Base-by-base conservation (phyloP, 2,113 vertebrate genomes). In the human (Homo sapiens) region DNA sequence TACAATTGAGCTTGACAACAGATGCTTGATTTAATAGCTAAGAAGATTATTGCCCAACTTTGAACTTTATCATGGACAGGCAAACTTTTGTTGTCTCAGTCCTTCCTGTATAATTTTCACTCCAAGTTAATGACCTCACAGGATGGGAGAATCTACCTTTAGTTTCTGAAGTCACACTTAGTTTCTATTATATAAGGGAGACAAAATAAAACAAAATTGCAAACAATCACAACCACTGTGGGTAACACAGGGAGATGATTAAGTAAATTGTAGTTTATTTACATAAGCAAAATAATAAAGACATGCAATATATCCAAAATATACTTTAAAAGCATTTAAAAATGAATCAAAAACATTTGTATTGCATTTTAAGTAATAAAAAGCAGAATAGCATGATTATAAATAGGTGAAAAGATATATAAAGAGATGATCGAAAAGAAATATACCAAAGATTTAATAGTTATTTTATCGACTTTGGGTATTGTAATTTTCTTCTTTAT, bases 1-100 rank as follows among this genome's bases (percentile, higher is more conserved):
- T 11, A 78, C 93, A 95, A 86, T 40, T 79, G 92, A n/a, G 48
- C 45, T 88, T 90, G 22, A 81, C 8, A 93, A 48, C 18, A 89
- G 43, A 78, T 84, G 4, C 64, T 89, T 85, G 48, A 30, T 79
- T 89, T 90, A 96, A 95, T 87, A 96, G 17, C 45, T 90, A 89
- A 85, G 16, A 1, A 82, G 11, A 79, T 97, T 8, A 68, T n/a
- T 78, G 45, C 81, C 52, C 25, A 90, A 43, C 79, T 95, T 82
- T 86, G 52, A 94, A 72, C 40, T 91, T 64, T 43, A 78, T 13
- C 22, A 13, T 16, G 64, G 40, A 66, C 8, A 76, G 43, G 38
- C 32, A 84, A 95, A 89, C 59, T 50, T 90, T 45, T 55, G n/a
- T 90, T 96, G 1, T 32, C 23, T 45, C 11, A 78, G 72, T 55